These are phyloP conservation scores for Cairina moschata DNA, from an alignment of 2,113 vertebrate genomes.

Conservation along the genomic window DNA sequence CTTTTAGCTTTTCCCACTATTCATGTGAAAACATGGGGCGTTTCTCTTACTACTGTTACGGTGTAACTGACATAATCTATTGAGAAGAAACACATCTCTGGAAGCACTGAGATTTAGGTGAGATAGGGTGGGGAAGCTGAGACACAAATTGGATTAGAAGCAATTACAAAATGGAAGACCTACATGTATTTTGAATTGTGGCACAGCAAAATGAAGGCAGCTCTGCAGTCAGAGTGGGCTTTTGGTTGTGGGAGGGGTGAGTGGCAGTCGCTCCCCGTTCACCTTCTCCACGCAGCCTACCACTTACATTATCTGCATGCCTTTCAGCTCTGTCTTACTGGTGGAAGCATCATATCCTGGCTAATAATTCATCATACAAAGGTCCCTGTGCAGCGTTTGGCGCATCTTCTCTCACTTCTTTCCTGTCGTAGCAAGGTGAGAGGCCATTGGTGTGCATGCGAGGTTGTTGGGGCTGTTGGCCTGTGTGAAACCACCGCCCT, in stretches of 20 bases:
- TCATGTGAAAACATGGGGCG: not conserved
- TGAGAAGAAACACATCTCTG: not conserved
- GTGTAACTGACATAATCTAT: not conserved
- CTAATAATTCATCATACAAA: not conserved
- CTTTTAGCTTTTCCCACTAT: not conserved
- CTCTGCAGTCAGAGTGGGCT: not conserved
- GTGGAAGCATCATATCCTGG: not conserved
- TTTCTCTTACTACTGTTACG: not conserved
- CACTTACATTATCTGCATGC: not conserved
- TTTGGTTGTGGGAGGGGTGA: not conserved
- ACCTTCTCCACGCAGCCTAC: not conserved
- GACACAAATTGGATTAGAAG: not conserved
- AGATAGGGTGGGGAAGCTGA: not conserved
- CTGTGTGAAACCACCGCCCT: accelerated
- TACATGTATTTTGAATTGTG: not conserved
- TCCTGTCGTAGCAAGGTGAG: not conserved
- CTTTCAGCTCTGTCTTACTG: not conserved
- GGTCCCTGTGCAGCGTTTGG: not conserved
- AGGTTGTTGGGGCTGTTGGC: not conserved
- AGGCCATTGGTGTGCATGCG: accelerated
- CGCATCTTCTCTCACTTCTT: not conserved
- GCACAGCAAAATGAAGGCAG: not conserved
- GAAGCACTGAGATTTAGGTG: not conserved
- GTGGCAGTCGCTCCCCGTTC: not conserved
- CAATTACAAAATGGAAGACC: not conserved